Percentiles rank a stretch among this genome's conserved stretches.
Conservation (phyloP, 2,888 invertebrate species). For the Horisme vitalbata region DNA sequence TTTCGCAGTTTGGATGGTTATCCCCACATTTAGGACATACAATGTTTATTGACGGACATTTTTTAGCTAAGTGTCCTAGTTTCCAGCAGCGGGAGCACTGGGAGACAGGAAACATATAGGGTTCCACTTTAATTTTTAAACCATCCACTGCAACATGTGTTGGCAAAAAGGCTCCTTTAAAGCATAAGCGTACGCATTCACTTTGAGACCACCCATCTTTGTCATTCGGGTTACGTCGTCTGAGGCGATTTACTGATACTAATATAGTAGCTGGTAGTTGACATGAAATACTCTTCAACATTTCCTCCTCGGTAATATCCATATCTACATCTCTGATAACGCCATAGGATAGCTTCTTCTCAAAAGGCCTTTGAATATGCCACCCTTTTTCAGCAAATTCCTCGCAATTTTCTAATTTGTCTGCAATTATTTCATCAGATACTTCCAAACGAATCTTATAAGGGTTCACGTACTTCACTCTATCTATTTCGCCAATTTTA, state of each 20-base stretch:
- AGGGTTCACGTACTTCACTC: neutral
- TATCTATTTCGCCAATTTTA: neutral
- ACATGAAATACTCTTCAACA: neutral
- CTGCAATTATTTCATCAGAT: neutral
- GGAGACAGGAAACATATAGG: neutral
- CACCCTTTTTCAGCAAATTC: neutral
- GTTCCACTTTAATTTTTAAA: neutral
- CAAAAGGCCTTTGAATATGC: neutral
- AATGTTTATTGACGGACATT: neutral
- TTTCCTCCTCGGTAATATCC: neutral
- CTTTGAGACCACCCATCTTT: neutral
- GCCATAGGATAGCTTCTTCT: neutral
- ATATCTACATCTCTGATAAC: neutral
- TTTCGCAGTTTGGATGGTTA: constrained; percentile 13
- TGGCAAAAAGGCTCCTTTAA: neutral
- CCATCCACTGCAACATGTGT: neutral
- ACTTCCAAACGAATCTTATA: neutral
- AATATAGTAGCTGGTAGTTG: neutral
- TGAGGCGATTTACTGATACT: neutral
- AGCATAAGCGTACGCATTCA: neutral
- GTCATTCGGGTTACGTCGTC: neutral
- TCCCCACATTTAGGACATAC: constrained; percentile 15
- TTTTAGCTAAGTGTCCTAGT: constrained; percentile 8
- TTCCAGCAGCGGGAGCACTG: constrained; percentile 7
- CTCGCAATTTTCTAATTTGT: neutral